These are phyloP conservation scores for Neoascia interrupta DNA, from an alignment of 2,888 invertebrate species.

Conservation along the genomic window DNA sequence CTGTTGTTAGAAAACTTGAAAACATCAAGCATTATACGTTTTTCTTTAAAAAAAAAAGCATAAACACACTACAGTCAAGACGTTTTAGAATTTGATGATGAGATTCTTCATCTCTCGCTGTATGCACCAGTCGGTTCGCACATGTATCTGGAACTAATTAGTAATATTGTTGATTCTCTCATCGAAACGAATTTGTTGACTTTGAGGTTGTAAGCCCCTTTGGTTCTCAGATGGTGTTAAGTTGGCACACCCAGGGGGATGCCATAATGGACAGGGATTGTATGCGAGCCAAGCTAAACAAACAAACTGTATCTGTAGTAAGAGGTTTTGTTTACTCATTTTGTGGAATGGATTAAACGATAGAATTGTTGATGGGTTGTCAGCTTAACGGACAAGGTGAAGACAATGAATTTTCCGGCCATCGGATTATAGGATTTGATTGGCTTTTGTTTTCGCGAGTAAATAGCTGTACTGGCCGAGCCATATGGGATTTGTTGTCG, in stretches of 20 bases:
- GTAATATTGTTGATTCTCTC: constrained; percentile 42
- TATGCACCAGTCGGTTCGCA: too few relatives aligned
- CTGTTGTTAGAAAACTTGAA: too few relatives aligned
- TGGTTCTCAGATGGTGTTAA: background rate
- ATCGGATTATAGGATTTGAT: too few relatives aligned
- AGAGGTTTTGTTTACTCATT: constrained; percentile 45
- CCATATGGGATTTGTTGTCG: too few relatives aligned
- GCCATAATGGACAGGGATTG: background rate
- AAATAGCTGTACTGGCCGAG: too few relatives aligned
- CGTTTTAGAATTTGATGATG: too few relatives aligned
- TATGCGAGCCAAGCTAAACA: constrained; percentile 29
- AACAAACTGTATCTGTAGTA: constrained; percentile 35
- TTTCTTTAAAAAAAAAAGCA: too few relatives aligned
- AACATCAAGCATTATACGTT: too few relatives aligned
- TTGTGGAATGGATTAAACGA: constrained; percentile 29
- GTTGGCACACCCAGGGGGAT: background rate
- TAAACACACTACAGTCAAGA: too few relatives aligned
- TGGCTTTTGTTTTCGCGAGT: too few relatives aligned
- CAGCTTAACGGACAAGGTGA: background rate
- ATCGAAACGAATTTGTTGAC: constrained; percentile 46
- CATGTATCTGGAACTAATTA: constrained; percentile 54
- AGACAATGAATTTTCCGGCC: constrained; percentile 21
- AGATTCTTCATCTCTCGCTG: too few relatives aligned
- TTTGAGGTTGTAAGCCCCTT: constrained; percentile 50
- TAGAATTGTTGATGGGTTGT: constrained; percentile 2